Evolutionary conservation across 2,113 vertebrate genomes (phyloP), one percentile per base, ranked within the genome.

Genomic region (Podocnemis expansa): DNA sequence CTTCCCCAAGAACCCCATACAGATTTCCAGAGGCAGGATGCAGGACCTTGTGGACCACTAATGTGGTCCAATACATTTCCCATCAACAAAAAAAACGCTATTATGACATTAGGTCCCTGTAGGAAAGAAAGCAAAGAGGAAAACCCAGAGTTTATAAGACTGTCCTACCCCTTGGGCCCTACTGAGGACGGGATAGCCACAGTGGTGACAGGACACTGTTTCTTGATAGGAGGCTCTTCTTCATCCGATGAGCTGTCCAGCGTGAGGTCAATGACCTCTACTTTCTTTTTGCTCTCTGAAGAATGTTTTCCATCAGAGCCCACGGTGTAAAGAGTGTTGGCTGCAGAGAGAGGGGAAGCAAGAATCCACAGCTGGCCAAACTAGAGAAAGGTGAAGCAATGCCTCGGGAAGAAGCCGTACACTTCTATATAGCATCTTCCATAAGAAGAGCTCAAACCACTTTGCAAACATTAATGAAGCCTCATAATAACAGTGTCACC

Each of bases 211-310:
- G 96, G 96, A 24, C 97, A 97, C 70, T 92, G 97, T 91, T 97
- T 98, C 90, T 98, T 98, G 82, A 95, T 38, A 0, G 97, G 97
- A 0, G 97, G 97, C 79, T 88, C 97, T 47, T 97, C 97, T 16
- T 98, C 97, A 0, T 98, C 98, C 0, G 98, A 98, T 1, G 98
- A 98, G 78, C 98, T 98, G 76, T 98, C 98, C 84, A 98, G 52
- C 0, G 98, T 98, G 51, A 98, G 80, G 52, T 98, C 98, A 1
- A 98, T 98, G 6, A 98, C 97, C 81, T 98, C 98, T 19, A 97
- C 96, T n/a, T 97, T 98, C 63, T 96, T 98, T 86, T 97, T 98
- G 55, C 43, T 94, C 63, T 98, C 98, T 0, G 94, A 34, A 2
- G 91, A 63, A 75, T 27, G 87, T 70, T 76, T 97, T 75, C 96